These are phyloP conservation scores for Harpagifer antarcticus DNA, from an alignment of 2,797 vertebrate species.

Conservation along the genomic window DNA sequence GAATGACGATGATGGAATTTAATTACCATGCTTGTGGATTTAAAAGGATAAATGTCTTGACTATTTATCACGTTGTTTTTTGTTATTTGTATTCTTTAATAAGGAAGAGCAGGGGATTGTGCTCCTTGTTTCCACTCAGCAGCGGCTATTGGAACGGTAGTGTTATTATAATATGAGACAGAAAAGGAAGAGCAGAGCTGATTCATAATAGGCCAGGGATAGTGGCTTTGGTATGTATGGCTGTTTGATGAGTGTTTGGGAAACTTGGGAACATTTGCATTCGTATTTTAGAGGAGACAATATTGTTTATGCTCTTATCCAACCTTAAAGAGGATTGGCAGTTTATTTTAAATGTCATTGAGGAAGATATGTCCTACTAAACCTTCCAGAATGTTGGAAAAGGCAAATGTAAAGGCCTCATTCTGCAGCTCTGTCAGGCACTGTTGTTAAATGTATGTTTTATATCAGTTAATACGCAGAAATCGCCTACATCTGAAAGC, in stretches of 20 bases:
- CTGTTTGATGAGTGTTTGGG: constrained; percentile 39
- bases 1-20: constrained; percentile 72
- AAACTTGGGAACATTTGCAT: constrained; percentile 17
- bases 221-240: constrained; percentile 35
- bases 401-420: no score
- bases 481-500: no score
- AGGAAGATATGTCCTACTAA: no score
- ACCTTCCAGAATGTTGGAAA: no score
- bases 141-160: not conserved
- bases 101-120: constrained; percentile 34
- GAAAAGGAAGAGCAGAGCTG: constrained; percentile 56
- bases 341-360: no score
- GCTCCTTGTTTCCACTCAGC: constrained; percentile 44
- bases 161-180: constrained; percentile 36
- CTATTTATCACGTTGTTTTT: constrained; percentile 71
- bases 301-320: constrained; percentile 4
- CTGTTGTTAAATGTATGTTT: no score
- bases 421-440: no score
- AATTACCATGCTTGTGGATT: constrained; percentile 62
- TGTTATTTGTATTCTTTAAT: constrained; percentile 74
- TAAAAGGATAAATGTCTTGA: constrained; percentile 58
- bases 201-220: constrained; percentile 61
- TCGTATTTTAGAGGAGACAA: constrained; percentile 7
- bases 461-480: no score
- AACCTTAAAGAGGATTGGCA: not conserved